A percentile compares a stretch with the other conserved stretches of the same genome.
Conservation (phyloP, 2,888 invertebrate species). For the Baronia brevicornis region DNA sequence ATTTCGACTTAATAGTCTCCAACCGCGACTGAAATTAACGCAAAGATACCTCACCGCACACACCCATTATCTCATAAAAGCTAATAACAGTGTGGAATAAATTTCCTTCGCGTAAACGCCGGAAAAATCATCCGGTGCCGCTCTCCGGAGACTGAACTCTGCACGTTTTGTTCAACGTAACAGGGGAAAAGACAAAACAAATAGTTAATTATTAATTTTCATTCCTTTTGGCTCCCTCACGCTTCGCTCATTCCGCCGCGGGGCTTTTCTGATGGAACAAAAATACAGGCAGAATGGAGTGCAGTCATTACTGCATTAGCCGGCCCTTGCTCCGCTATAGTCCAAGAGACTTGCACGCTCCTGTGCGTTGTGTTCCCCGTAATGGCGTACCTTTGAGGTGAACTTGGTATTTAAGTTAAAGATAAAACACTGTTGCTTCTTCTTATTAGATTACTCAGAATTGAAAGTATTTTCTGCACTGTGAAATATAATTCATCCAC, state of each 20-base stretch:
- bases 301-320: constrained; percentile 52
- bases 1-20: too few relatives aligned
- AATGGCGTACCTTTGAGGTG: not conserved
- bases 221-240: constrained; percentile 12
- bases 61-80: not conserved
- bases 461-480: too few relatives aligned
- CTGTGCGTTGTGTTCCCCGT: constrained; percentile 1
- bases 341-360: constrained; percentile 18
- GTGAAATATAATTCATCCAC: too few relatives aligned
- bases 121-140: constrained; percentile 1
- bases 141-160: constrained; percentile 2
- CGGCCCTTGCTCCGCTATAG: constrained; percentile 30
- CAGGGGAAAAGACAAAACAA: constrained; percentile 10
- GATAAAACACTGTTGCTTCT: not conserved
- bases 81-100: constrained; percentile 1
- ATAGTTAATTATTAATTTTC: constrained; percentile 21
- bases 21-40: not conserved
- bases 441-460: too few relatives aligned
- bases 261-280: constrained; percentile 34
- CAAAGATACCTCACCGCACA: not conserved
- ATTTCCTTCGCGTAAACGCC: constrained; percentile 7
- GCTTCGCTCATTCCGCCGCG: too few relatives aligned
- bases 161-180: constrained; percentile 8
- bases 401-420: not conserved
- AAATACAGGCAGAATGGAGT: constrained; percentile 41